Evolutionary conservation across 2,888 invertebrate genomes (phyloP).

Genomic region (Glyphotaelius pellucidus): DNA sequence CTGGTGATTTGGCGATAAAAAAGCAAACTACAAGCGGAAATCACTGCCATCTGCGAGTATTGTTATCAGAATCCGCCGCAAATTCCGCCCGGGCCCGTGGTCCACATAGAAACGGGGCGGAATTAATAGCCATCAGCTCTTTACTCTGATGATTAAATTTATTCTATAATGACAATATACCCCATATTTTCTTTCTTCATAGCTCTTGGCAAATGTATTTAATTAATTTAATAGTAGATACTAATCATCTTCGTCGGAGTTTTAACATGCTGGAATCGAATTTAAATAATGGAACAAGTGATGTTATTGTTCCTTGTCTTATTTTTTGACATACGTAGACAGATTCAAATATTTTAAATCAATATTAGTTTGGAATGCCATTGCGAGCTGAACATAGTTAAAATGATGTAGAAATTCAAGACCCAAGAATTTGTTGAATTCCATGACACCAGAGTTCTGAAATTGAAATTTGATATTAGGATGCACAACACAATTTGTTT

Average conservation of each 20-base stretch:
- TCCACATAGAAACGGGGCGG: background rate
- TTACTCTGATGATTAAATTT: background rate
- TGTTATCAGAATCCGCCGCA: conserved; percentile 55
- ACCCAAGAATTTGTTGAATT: no score
- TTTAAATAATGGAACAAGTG: no score
- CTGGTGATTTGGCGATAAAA: conserved; percentile 28
- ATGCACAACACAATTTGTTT: no score
- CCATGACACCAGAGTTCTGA: no score
- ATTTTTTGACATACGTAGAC: no score
- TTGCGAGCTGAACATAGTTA: no score
- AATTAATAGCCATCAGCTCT: background rate
- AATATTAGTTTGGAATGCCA: no score
- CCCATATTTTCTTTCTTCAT: background rate
- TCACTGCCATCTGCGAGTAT: conserved; percentile 36
- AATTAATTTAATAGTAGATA: background rate
- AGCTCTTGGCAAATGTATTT: background rate
- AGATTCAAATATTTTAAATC: no score
- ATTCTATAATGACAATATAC: background rate
- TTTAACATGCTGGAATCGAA: no score
- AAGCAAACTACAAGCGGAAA: background rate
- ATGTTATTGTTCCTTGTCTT: no score
- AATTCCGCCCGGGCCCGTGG: conserved; percentile 40
- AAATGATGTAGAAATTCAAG: no score
- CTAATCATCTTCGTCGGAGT: background rate
- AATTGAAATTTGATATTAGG: no score